phyloP scores from a whole-genome alignment of 2,888 invertebrate genomes.

The Acanthacorydalis orientalis region DNA sequence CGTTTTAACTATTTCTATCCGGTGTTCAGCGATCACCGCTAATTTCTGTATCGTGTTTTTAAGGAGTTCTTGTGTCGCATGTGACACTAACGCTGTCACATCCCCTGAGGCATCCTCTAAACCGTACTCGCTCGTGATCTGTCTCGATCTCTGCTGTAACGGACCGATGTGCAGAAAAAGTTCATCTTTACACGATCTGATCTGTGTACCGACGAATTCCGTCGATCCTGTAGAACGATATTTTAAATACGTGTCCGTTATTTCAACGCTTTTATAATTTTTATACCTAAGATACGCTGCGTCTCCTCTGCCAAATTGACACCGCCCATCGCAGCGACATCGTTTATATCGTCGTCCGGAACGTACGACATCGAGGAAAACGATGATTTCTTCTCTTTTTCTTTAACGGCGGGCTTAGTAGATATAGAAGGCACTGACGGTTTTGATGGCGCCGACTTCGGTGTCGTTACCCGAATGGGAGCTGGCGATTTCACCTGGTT shows the following conservation, averaged over 20 bases:
- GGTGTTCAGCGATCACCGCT: conserved; percentile 84
- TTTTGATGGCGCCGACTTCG: conserved; percentile 28
- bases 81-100: conserved; percentile 79
- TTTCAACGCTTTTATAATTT: too few relatives aligned
- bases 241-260: too few relatives aligned
- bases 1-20: conserved; percentile 81
- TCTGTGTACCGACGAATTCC: conserved; percentile 60
- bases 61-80: conserved; percentile 86
- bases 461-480: conserved; percentile 22
- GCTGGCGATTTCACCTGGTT: conserved; percentile 22
- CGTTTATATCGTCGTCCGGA: conserved; percentile 93
- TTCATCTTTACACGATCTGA: conserved; percentile 85
- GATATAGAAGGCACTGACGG: conserved; percentile 34
- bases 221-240: conserved; percentile 27
- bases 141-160: conserved; percentile 60
- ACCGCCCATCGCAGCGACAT: conserved; percentile 98
- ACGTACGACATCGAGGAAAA: conserved; percentile 30
- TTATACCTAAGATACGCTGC: conserved; percentile 71
- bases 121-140: conserved; percentile 56
- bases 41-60: conserved; percentile 83
- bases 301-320: conserved; percentile 94
- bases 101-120: conserved; percentile 66
- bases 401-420: conserved; percentile 47
- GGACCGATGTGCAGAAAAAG: conserved; percentile 62
- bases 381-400: conserved; percentile 54